Evolutionary conservation across 2,888 invertebrate genomes (phyloP).

Genomic region (Melipona bicolor): DNA sequence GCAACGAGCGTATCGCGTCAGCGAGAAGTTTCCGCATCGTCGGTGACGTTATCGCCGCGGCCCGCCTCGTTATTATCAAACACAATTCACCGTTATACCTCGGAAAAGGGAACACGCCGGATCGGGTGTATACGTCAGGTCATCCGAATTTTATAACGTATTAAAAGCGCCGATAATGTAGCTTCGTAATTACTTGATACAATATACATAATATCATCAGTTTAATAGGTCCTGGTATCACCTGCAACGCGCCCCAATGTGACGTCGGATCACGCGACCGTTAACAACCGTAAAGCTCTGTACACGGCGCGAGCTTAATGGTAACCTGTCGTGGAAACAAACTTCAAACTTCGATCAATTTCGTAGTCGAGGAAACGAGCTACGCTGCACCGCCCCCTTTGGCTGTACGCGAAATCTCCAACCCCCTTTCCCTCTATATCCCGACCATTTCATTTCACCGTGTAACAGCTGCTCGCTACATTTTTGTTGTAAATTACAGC

Average conservation of each 20-base stretch:
- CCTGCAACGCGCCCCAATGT: constrained; percentile 45
- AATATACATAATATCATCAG: constrained; percentile 64
- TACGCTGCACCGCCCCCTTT: neutral
- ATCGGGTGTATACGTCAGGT: constrained; percentile 22
- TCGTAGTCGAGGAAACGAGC: constrained; percentile 18
- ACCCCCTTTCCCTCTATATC: neutral
- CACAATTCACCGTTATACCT: constrained; percentile 61
- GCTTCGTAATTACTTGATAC: constrained; percentile 59
- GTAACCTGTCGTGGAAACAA: constrained; percentile 39
- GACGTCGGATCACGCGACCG: constrained; percentile 43
- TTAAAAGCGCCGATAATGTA: constrained; percentile 65
- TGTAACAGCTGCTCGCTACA: constrained; percentile 18
- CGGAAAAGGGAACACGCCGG: constrained; percentile 16
- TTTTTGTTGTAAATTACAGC: constrained; percentile 19
- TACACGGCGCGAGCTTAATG: constrained; percentile 18
- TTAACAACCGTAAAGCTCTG: constrained; percentile 56
- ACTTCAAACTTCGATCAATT: constrained; percentile 38
- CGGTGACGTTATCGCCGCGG: constrained; percentile 53
- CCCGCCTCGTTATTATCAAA: constrained; percentile 61
- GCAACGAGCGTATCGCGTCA: constrained; percentile 7
- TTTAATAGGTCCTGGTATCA: constrained; percentile 60
- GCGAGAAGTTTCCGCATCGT: constrained; percentile 56
- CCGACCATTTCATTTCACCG: neutral
- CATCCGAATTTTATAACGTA: constrained; percentile 63
- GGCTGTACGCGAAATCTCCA: neutral